Percentiles rank a stretch among this genome's conserved stretches.
Conservation (phyloP, 2,797 vertebrate species). For the Psittacula echo region DNA sequence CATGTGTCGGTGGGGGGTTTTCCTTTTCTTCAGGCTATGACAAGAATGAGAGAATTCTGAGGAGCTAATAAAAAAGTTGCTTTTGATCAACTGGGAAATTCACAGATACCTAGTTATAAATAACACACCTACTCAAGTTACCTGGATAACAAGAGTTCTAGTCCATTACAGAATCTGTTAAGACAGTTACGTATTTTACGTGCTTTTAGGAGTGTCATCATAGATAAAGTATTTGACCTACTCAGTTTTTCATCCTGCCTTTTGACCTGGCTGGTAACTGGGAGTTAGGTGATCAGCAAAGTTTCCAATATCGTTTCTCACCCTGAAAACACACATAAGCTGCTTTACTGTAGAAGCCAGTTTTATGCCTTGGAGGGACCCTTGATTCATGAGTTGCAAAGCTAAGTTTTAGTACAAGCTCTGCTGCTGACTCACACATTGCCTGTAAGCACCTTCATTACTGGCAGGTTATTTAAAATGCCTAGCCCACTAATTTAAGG, state of each 20-base stretch:
- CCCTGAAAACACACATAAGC: not conserved
- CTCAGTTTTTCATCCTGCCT: not conserved
- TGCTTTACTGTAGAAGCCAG: not conserved
- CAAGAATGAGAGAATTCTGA: not conserved
- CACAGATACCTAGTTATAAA: not conserved
- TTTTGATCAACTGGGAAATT: not conserved
- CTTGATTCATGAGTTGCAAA: not conserved
- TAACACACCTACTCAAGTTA: not conserved
- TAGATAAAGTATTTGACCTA: not conserved
- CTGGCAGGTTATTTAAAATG: not conserved
- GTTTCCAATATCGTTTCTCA: not conserved
- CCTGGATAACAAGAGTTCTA: not conserved
- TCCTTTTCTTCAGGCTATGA: constrained; percentile 38
- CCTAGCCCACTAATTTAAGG: not conserved
- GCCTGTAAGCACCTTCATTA: not conserved
- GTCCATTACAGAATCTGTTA: not conserved
- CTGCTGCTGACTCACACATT: not conserved
- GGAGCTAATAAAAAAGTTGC: not conserved
- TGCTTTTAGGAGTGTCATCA: not conserved
- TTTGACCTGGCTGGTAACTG: not conserved
- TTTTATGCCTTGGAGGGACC: not conserved
- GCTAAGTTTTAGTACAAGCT: not conserved
- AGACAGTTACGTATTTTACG: not conserved
- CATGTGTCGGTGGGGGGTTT: constrained; percentile 20
- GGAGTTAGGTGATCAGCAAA: not conserved